Conservation (phyloP, 2,888 invertebrate genomes). For the Xanthorhoe spadicearia region DNA sequence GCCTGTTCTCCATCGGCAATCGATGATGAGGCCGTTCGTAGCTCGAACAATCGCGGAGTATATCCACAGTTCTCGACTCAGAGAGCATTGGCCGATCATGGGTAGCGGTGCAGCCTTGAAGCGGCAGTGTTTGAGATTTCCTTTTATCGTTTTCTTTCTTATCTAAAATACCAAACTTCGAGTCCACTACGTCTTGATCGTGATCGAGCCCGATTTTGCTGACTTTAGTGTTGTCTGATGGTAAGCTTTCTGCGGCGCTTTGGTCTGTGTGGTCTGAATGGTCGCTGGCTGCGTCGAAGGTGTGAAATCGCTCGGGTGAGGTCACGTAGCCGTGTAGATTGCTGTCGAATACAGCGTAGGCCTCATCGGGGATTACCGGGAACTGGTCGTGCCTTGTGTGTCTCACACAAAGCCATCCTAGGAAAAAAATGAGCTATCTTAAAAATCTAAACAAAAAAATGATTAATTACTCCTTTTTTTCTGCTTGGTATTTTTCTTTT, state of each 20-base stretch:
- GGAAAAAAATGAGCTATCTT: not conserved
- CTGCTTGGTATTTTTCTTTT: no score
- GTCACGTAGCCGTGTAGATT: slow-evolving; percentile 63
- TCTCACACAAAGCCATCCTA: slow-evolving; percentile 90
- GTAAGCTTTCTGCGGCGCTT: slow-evolving; percentile 73
- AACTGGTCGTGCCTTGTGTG: slow-evolving; percentile 91
- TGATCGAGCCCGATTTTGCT: slow-evolving; percentile 51
- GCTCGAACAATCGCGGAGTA: slow-evolving; percentile 70
- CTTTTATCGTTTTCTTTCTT: slow-evolving; percentile 68
- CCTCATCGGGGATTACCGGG: slow-evolving; percentile 89
- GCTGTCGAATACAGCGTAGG: slow-evolving; percentile 79
- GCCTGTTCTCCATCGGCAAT: slow-evolving; percentile 61
- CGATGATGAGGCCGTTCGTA: slow-evolving; percentile 66
- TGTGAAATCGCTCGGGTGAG: slow-evolving; percentile 68
- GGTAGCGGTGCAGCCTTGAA: slow-evolving; percentile 78
- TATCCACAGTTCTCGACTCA: slow-evolving; percentile 89
- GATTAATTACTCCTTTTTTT: no score
- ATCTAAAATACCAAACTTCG: slow-evolving; percentile 51
- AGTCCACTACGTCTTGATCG: slow-evolving; percentile 69
- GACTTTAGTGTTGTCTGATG: slow-evolving; percentile 65
- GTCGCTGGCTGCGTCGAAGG: slow-evolving; percentile 72
- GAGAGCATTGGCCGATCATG: slow-evolving; percentile 88
- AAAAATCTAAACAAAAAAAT: not conserved
- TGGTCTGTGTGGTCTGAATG: slow-evolving; percentile 80
- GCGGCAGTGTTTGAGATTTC: slow-evolving; percentile 85